A percentile compares a stretch with the other conserved stretches of the same genome.
phyloP scores from a whole-genome alignment of 2,113 vertebrate species.

The Falco punctatus region DNA sequence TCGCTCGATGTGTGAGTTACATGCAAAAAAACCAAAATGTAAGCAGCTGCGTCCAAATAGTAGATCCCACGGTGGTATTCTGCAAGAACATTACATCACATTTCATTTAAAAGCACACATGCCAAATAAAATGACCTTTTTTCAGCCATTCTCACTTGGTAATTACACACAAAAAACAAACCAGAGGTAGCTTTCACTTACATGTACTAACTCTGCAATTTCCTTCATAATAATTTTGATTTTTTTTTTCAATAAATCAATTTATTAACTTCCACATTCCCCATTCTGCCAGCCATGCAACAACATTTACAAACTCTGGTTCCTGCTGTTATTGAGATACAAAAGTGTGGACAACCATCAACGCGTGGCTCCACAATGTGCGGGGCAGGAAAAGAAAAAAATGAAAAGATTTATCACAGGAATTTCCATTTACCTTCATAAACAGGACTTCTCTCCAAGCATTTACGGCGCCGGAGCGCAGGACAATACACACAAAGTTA shows the following conservation, averaged over 20 bases:
- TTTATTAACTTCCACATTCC: rapidly evolving
- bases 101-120: background rate
- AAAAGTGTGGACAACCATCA: background rate
- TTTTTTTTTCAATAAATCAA: background rate
- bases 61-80: rapidly evolving
- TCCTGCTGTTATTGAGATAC: background rate
- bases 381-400: background rate
- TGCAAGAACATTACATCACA: background rate
- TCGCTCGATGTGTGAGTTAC: rapidly evolving
- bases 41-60: background rate
- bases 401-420: background rate
- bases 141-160: background rate
- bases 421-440: background rate
- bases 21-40: background rate
- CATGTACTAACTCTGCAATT: background rate
- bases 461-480: background rate
- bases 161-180: background rate
- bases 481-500: background rate
- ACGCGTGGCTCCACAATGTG: rapidly evolving
- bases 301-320: background rate
- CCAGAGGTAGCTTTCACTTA: background rate
- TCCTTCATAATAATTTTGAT: background rate
- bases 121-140: background rate
- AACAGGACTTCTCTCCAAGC: background rate
- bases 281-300: background rate